Evolutionary conservation across 2,113 vertebrate genomes (phyloP), one percentile per base, ranked within the genome.

Genomic region (Polypterus senegalus): DNA sequence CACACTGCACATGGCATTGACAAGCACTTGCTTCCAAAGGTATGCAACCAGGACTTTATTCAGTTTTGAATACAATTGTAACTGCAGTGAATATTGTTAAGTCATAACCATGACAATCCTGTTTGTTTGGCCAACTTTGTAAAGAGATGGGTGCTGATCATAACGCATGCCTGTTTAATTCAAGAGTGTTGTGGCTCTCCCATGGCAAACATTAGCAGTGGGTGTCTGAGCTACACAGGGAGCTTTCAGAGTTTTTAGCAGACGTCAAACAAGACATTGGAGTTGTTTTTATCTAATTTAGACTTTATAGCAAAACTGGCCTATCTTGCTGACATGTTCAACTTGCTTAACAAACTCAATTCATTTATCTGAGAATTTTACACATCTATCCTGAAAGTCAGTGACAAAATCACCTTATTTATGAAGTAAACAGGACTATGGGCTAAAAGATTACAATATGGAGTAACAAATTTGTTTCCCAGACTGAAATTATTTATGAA

Each of bases 21-120:
- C 67, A 68, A 49, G 59, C 60, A 4, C 62, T 66, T 9, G 47
- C 66, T 58, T 68, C 59, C 49, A 73, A 66, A 58, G 57, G 8
- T 5, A 43, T 65, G 64, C 55, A 60, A 56, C 57, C 61, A 61
- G 54, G 64, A 44, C 63, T 61, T 58, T 49, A 70, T 51, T 56
- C 48, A 59, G 60, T 66, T 63, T 60, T 67, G 53, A 69, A 58
- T 61, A 66, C 59, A 66, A 54, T 47, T 68, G 48, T 49, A 54
- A 61, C 47, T n/a, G 66, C 45, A 53, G 54, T 58, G 54, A n/a
- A 64, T 64, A 61, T 57, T 60, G 58, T 61, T 45, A 61, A 67
- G 61, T 65, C 63, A 58, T 48, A 51, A 48, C 49, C 57, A 60
- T 55, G 57, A 55, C 64, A 68, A 45, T 62, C 66, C 61, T 45